Evolutionary conservation across 2,888 invertebrate species (phyloP), one percentile per base, ranked within the genome.

Genomic region (Chymomyza caudatula): DNA sequence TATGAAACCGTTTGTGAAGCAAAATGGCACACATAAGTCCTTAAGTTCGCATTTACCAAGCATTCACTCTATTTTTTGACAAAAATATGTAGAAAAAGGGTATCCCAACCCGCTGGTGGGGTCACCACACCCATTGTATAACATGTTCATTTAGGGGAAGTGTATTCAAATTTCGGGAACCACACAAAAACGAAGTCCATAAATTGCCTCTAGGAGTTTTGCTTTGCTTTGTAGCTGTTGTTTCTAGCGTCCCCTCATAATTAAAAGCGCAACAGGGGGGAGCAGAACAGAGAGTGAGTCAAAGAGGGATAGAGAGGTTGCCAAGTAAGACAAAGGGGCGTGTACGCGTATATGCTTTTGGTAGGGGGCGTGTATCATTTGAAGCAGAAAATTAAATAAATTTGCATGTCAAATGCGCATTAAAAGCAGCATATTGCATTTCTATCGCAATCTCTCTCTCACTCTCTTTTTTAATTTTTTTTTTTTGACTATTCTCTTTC

Each of bases 381-480:
- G 74, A 76, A 83, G 83, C 81, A 82, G 79, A 81, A 82, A 82
- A 81, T 81, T 83, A 81, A 82, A 82, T 80, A 80, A 78, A 82
- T 82, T 83, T 82, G 81, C 82, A 83, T 82, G 81, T 83, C 78
- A 81, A 82, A 83, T 81, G 79, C 81, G 77, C 79, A 81, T 83
- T 79, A 83, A 76, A 65, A 72, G 73, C 71, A 37, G 29, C 29
- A 37, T 37, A 37, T 37, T 37, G 29, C 29, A 37, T 37, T 37
- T 37, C 29, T 4, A 37, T 11, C 29, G 8, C 11, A 37, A 8
- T 37, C 29, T 37, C 29, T 37, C 11, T 37, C 11, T 23, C 23
- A 29, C 54, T 17, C 56, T 54, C n/a, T 37, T 11, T 37, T 11
- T 11, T 11, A 4, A 11, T 44, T 47, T 44, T 29, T 13, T 55